These are phyloP conservation scores for Harpagifer antarcticus DNA, from an alignment of 2,797 vertebrate species.

Conservation along the genomic window DNA sequence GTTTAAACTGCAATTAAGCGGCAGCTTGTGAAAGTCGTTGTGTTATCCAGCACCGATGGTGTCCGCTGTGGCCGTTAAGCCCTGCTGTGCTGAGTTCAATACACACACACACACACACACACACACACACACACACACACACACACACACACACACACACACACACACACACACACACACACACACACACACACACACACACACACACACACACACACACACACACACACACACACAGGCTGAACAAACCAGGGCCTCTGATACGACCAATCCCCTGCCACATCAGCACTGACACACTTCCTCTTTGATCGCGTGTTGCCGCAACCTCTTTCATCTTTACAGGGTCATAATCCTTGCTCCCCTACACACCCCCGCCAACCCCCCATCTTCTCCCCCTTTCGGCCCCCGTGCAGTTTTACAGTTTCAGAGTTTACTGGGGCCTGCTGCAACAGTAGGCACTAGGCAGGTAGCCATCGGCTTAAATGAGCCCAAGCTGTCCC, in stretches of 20 bases:
- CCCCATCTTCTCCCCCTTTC: slow-evolving; percentile 49
- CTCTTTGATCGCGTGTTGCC: slow-evolving; percentile 85
- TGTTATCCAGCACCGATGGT: slow-evolving; percentile 78
- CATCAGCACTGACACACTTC: slow-evolving; percentile 81
- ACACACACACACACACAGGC: slow-evolving; percentile 42
- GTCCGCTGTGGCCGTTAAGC: slow-evolving; percentile 78
- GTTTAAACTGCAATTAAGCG: slow-evolving; percentile 85
- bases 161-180: slow-evolving; percentile 39
- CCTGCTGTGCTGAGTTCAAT: slow-evolving; percentile 73
- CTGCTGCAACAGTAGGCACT: slow-evolving; percentile 69
- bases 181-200: slow-evolving; percentile 37
- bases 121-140: slow-evolving; percentile 43
- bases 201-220: background rate
- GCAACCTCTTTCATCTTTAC: slow-evolving; percentile 87
- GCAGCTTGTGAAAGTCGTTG: slow-evolving; percentile 81
- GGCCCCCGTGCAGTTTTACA: slow-evolving; percentile 74
- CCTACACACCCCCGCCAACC: slow-evolving; percentile 64
- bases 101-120: slow-evolving; percentile 50
- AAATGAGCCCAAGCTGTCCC: slow-evolving; percentile 82
- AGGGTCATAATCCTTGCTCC: slow-evolving; percentile 86
- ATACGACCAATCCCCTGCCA: slow-evolving; percentile 79
- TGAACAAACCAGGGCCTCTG: slow-evolving; percentile 66
- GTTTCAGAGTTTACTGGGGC: slow-evolving; percentile 73
- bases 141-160: slow-evolving; percentile 32
- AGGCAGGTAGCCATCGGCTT: slow-evolving; percentile 76